phyloP scores from a whole-genome alignment of 2,797 vertebrate species.

The Benthosema pterotum region DNA sequence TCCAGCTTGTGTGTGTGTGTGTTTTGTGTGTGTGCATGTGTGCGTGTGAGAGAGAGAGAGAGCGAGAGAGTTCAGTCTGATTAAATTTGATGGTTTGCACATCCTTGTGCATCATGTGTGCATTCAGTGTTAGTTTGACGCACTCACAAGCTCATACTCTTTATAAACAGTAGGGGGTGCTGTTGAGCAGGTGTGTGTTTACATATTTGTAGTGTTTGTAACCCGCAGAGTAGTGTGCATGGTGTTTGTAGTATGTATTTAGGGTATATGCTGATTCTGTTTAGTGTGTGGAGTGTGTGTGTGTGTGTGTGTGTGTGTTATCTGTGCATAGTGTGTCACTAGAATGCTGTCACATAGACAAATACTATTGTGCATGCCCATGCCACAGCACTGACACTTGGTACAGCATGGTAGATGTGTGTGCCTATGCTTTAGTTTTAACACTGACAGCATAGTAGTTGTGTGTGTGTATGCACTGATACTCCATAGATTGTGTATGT shows the following conservation, averaged over 20 bases:
- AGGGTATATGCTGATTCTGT: conserved; percentile 44
- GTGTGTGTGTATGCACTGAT: not conserved
- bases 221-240: not conserved
- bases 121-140: conserved; percentile 1
- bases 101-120: not conserved
- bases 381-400: conserved; percentile 24
- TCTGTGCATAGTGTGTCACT: conserved; percentile 31
- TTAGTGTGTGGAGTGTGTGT: conserved; percentile 82
- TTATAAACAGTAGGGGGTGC: too few species aligned
- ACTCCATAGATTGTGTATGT: not conserved
- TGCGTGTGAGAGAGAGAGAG: not conserved
- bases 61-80: not conserved
- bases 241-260: conserved; percentile 8
- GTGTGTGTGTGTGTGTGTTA: conserved; percentile 31
- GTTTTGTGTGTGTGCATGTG: not conserved
- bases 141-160: too few species aligned
- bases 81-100: not conserved
- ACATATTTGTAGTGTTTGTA: conserved; percentile 17
- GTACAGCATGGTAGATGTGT: conserved; percentile 70
- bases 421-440: not conserved
- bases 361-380: conserved; percentile 35
- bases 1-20: conserved; percentile 57
- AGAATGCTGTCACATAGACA: too few species aligned
- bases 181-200: conserved; percentile 21
- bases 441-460: not conserved